Evolutionary conservation across 2,888 invertebrate species (phyloP), one percentile per base, ranked within the genome.

Genomic region (Erebia ligea): DNA sequence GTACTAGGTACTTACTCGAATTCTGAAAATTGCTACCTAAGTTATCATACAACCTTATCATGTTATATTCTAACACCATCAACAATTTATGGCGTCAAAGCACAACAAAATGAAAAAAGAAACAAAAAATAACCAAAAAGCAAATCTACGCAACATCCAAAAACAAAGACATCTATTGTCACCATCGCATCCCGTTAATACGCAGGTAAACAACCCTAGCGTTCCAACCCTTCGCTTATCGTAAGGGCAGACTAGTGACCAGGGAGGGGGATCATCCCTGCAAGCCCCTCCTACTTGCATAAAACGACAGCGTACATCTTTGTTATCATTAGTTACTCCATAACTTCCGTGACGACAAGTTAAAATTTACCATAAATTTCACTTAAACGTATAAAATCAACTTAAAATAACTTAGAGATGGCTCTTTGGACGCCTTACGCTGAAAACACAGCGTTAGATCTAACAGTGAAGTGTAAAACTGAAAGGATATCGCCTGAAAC

Each of bases 371-470:
- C 48, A 62, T 21, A 58, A 34, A 40, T 62, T 48, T 15, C 1
- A 62, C 21, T 48, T 48, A 48, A 34, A 21, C 15, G 17, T 21
- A 15, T 62, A 15, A 19, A 48, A 15, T 13, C 19, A 61, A 45
- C 45, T 61, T 42, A 42, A 17, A 45, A 40, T 15, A 19, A 61
- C 45, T 11, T 48, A 69, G 77, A 70, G 69, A 90, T 90, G 90
- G 82, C 89, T 73, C 80, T 91, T 42, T 90, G 90, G 90, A 89
- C 86, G n/a, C 90, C 90, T 2, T 90, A 89, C 82, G 85, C 81
- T 10, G 88, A 87, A 17, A 85, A 85, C 62, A 63, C 77, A 6
- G 83, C 86, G 10, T 63, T 89, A 72, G 89, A 90, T 69, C 76
- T 90, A 57, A 78, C 84, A n/a, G 86, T 85, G 71, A 79, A 77